phyloP scores from a whole-genome alignment of 2,113 vertebrate genomes.

The Proterorhinus semilunaris region DNA sequence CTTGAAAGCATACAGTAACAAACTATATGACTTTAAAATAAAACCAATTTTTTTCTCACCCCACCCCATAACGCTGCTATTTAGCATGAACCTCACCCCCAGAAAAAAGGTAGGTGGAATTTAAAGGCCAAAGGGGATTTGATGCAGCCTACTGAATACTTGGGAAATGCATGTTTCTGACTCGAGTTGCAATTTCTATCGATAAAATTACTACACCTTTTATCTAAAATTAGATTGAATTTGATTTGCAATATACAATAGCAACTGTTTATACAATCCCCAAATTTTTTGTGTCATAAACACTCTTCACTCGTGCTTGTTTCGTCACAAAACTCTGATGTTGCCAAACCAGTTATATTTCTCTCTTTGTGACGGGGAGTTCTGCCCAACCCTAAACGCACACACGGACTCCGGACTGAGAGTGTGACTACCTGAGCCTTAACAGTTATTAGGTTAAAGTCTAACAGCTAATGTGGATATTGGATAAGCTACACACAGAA shows the following conservation, averaged over 20 bases:
- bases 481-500: not conserved
- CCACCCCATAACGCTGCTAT: no score
- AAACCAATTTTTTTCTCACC: no score
- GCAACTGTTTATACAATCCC: not conserved
- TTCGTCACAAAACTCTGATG: slow-evolving; percentile 19
- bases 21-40: no score
- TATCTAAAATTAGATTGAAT: not conserved
- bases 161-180: not conserved
- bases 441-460: slow-evolving; percentile 19
- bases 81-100: no score
- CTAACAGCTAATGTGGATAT: slow-evolving; percentile 14
- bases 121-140: no score
- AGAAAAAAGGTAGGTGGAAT: no score
- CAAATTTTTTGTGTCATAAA: not conserved
- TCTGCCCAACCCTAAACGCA: slow-evolving; percentile 57
- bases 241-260: not conserved
- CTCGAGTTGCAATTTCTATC: not conserved
- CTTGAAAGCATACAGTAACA: no score
- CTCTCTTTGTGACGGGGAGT: slow-evolving; percentile 26
- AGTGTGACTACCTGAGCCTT: slow-evolving; percentile 31
- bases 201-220: not conserved
- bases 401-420: slow-evolving; percentile 28
- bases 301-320: not conserved
- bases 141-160: no score
- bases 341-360: slow-evolving; percentile 75